These are phyloP conservation scores for Trachelus stipa DNA, from an alignment of 2,888 invertebrate genomes.

Conservation along the genomic window DNA sequence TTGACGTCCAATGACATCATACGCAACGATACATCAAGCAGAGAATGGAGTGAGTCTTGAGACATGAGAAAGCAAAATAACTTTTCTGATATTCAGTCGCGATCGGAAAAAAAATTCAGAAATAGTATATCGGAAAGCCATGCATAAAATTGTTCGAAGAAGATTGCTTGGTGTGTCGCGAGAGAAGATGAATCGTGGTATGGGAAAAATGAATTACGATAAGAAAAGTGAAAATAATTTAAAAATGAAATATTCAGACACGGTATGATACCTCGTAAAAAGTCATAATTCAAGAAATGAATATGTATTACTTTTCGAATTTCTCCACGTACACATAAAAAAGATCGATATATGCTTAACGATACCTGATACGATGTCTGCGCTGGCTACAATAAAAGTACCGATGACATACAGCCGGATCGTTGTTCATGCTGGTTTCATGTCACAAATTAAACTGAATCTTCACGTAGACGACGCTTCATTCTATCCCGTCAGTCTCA, in stretches of 20 bases:
- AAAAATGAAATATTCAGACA: too few species aligned
- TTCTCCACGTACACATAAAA: neutral
- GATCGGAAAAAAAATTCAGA: neutral
- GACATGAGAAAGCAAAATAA: neutral
- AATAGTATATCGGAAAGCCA: neutral
- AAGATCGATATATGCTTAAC: neutral
- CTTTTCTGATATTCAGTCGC: neutral
- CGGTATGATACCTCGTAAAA: too few species aligned
- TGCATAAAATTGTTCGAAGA: neutral
- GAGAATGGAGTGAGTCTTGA: neutral
- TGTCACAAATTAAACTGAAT: constrained; percentile 27
- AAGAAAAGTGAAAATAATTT: neutral
- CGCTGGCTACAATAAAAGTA: constrained; percentile 63
- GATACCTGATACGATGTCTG: constrained; percentile 58
- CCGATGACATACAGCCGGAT: constrained; percentile 53
- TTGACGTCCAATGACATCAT: constrained; percentile 13
- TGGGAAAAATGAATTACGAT: neutral
- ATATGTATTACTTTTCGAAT: neutral
- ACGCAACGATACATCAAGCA: neutral
- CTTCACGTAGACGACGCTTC: neutral
- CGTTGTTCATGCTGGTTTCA: constrained; percentile 58
- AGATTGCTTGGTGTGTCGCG: neutral
- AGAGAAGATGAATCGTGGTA: neutral
- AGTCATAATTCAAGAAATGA: neutral
- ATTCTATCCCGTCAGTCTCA: neutral